phyloP scores from a whole-genome alignment of 2,113 vertebrate genomes.

The Syrrhaptes paradoxus region DNA sequence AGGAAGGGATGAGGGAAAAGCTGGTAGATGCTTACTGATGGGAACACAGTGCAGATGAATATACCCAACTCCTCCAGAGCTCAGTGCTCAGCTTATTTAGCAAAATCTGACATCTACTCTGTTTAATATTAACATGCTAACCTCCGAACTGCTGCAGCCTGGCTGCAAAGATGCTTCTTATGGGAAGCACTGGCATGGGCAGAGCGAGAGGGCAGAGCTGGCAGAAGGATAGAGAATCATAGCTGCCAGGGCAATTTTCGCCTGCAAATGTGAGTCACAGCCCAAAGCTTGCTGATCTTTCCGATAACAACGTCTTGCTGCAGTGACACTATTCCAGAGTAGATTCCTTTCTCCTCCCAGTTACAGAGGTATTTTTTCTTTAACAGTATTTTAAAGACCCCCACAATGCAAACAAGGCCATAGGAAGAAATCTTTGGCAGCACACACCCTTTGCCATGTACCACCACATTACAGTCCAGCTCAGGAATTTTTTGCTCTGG shows the following conservation, averaged over 20 bases:
- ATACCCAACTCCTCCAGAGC: neutral
- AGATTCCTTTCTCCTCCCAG: neutral
- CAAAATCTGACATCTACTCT: neutral
- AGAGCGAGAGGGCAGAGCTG: neutral
- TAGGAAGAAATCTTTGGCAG: neutral
- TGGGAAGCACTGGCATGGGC: neutral
- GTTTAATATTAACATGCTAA: neutral
- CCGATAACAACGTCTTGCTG: neutral
- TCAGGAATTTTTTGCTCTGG: neutral
- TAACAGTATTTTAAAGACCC: neutral
- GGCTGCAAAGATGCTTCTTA: neutral
- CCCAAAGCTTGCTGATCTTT: conserved; percentile 1
- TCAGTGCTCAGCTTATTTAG: neutral
- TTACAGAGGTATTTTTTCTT: neutral
- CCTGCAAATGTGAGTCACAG: conserved; percentile 11
- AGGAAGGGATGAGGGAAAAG: neutral
- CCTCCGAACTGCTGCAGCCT: neutral
- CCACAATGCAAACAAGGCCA: neutral
- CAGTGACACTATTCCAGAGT: neutral
- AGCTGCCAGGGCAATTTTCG: neutral
- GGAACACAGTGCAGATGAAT: neutral
- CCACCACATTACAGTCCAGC: neutral
- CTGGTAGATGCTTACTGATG: neutral
- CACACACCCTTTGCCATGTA: neutral
- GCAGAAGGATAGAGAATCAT: neutral